Percentiles rank a stretch among this genome's conserved stretches.
phyloP scores from a whole-genome alignment of 2,113 vertebrate species.

The Microtus oregoni region DNA sequence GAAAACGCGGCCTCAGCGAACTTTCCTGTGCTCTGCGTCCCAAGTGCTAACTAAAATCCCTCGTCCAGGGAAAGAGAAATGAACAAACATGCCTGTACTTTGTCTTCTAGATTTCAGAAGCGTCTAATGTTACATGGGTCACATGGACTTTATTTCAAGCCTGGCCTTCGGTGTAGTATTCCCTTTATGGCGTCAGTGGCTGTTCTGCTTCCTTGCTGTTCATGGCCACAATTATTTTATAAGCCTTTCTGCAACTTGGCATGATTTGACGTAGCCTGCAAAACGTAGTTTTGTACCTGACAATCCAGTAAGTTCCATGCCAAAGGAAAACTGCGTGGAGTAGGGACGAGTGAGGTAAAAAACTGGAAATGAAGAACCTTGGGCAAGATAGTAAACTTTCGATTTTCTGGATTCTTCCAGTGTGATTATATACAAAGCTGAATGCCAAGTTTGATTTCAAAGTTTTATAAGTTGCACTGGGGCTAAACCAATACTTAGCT shows the following conservation, averaged over 20 bases:
- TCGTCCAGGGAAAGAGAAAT: conserved; percentile 72
- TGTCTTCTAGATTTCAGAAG: conserved; percentile 72
- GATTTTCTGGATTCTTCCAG: conserved; percentile 56
- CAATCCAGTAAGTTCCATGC: conserved; percentile 64
- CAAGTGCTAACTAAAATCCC: background rate
- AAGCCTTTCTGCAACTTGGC: conserved; percentile 69
- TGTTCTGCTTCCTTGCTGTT: conserved; percentile 72
- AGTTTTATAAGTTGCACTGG: conserved; percentile 61
- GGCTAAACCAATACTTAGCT: conserved; percentile 58
- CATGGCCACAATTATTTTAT: conserved; percentile 82
- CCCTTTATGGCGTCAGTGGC: conserved; percentile 76
- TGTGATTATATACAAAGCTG: background rate
- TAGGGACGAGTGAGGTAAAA: background rate
- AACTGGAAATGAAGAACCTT: conserved; percentile 65
- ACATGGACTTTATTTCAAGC: conserved; percentile 70
- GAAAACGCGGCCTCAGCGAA: background rate
- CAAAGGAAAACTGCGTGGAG: conserved; percentile 46
- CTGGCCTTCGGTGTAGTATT: conserved; percentile 46
- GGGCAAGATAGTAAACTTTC: conserved; percentile 33
- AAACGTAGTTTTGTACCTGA: conserved; percentile 68
- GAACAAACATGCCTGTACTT: conserved; percentile 69
- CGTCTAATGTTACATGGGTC: conserved; percentile 68
- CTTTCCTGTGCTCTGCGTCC: background rate
- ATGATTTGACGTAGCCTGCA: conserved; percentile 76
- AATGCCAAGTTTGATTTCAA: conserved; percentile 59